A percentile compares a stretch with the other conserved stretches of the same genome.
Evolutionary conservation across 2,113 vertebrate species (phyloP).

Genomic region (Charadrius vociferus): DNA sequence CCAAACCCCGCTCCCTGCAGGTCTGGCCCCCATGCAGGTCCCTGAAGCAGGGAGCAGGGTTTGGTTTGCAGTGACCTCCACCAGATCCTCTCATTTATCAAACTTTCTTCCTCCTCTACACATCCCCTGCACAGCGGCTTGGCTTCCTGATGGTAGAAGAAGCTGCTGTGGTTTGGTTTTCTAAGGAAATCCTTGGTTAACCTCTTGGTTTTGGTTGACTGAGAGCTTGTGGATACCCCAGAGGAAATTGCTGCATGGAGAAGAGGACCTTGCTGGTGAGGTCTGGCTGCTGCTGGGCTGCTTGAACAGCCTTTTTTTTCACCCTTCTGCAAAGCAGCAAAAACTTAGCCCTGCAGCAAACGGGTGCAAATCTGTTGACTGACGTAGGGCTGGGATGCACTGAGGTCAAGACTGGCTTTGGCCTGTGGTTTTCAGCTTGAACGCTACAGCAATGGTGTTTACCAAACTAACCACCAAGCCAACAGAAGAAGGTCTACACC

Average conservation of each 20-base stretch:
- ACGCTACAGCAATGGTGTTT: neutral
- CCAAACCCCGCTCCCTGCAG: neutral
- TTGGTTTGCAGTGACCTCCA: neutral
- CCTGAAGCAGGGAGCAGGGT: neutral
- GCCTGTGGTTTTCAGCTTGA: neutral
- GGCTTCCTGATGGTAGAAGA: neutral
- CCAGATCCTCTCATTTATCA: neutral
- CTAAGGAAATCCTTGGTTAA: neutral
- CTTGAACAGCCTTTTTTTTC: neutral
- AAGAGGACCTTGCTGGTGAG: neutral
- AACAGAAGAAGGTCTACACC: neutral
- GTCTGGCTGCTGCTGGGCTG: neutral
- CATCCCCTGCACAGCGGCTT: rapidly evolving
- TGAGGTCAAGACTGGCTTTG: neutral
- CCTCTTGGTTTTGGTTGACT: neutral
- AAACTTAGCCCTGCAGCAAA: neutral
- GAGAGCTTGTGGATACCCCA: neutral
- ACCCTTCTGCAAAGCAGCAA: neutral
- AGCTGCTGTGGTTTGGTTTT: neutral
- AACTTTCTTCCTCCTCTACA: neutral
- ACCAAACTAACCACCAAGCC: neutral
- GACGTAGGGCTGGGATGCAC: neutral
- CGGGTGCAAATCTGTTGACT: neutral
- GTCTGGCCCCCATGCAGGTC: neutral
- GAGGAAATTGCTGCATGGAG: neutral